phyloP scores from a whole-genome alignment of 2,797 vertebrate species.

The Pseudomugil tenellus region DNA sequence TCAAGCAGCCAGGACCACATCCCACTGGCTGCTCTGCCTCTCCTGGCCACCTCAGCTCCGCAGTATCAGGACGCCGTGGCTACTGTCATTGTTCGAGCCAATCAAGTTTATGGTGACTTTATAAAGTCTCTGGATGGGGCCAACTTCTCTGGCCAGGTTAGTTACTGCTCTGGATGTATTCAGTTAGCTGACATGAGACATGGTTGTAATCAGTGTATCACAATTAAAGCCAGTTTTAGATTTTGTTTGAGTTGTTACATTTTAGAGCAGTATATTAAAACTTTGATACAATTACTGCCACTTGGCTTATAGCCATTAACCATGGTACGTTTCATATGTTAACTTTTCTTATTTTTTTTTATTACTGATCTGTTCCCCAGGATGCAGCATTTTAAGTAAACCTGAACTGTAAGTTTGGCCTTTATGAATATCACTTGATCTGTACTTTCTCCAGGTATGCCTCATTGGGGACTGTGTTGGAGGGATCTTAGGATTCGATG shows the following conservation, averaged over 20 bases:
- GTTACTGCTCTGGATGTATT: background rate
- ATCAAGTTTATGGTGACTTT: constrained; percentile 93
- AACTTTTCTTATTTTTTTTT: background rate
- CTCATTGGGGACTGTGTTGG: constrained; percentile 96
- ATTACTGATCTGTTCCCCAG: background rate
- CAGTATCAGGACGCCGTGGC: constrained; percentile 95
- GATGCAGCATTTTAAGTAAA: background rate
- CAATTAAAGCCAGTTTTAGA: background rate
- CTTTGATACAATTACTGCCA: background rate
- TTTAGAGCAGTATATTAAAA: background rate
- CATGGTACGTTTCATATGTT: background rate
- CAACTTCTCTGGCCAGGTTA: constrained; percentile 94
- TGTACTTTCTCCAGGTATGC: constrained; percentile 85
- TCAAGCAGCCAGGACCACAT: constrained; percentile 96
- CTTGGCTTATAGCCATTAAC: background rate
- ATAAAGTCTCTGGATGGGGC: constrained; percentile 91
- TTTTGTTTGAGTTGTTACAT: background rate
- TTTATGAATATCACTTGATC: constrained; percentile 1
- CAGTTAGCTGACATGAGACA: background rate
- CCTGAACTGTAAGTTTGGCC: background rate
- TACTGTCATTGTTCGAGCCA: constrained; percentile 89
- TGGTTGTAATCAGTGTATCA: background rate
- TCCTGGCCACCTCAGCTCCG: constrained; percentile 93
- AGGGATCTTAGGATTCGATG: constrained; percentile 96
- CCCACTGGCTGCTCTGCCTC: constrained; percentile 93